phyloP scores from a whole-genome alignment of 35 echinoderm and acorn worm genomes.

The Apostichopus californicus region DNA sequence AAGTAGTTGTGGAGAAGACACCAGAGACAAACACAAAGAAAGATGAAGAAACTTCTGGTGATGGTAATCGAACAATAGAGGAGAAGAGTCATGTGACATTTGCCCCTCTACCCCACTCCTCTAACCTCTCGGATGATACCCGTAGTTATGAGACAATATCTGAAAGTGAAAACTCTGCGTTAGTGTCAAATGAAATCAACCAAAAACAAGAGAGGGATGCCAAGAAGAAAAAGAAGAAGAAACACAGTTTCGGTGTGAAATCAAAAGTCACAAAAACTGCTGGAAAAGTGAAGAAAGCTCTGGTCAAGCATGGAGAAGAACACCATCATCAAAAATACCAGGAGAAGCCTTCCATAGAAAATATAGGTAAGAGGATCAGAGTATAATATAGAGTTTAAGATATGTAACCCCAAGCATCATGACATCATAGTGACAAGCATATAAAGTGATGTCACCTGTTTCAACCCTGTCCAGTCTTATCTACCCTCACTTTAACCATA shows the following conservation, averaged over 20 bases:
- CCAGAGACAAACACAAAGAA: neutral
- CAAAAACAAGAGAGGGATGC: neutral
- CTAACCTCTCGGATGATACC: neutral
- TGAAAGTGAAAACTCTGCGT: neutral
- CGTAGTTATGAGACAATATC: neutral
- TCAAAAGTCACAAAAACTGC: conserved; percentile 27
- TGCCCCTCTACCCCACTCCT: neutral
- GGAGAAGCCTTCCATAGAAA: neutral
- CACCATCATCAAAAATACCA: neutral
- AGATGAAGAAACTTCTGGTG: neutral
- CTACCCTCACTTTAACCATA: too few relatives aligned
- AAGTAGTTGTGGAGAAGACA: neutral
- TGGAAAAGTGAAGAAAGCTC: conserved; percentile 26
- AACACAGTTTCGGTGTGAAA: neutral
- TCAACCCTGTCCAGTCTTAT: too few relatives aligned
- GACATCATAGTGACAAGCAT: too few relatives aligned
- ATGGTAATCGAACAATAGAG: neutral
- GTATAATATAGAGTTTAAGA: too few relatives aligned
- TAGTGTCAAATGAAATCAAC: neutral
- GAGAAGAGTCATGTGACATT: conserved; percentile 1
- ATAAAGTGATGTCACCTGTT: too few relatives aligned
- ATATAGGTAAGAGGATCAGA: conserved; percentile 3
- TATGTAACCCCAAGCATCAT: too few relatives aligned
- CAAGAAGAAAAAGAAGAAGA: conserved; percentile 10
- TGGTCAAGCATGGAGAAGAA: neutral